These are phyloP conservation scores for Thaumetopoea pityocampa DNA, from an alignment of 1,140 invertebrate species.

Conservation along the genomic window DNA sequence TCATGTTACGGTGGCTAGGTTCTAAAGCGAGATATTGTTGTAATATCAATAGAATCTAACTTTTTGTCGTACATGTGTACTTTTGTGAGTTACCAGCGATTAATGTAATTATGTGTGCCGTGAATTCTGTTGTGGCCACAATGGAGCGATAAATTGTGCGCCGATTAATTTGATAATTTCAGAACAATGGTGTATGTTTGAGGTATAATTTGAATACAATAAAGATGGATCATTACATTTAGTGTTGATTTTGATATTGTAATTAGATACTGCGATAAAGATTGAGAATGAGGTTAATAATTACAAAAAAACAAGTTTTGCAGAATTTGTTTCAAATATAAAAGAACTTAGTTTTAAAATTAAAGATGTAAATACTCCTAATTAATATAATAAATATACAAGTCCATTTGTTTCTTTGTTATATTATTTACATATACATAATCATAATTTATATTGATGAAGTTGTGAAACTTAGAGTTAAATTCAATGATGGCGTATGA, in stretches of 20 bases:
- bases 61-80: constrained; percentile 58
- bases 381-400: too few relatives aligned
- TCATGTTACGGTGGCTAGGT: constrained; percentile 57
- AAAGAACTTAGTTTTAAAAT: too few relatives aligned
- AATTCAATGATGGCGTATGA: too few relatives aligned
- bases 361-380: too few relatives aligned
- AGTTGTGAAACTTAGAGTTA: too few relatives aligned
- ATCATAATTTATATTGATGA: too few relatives aligned
- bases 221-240: background rate
- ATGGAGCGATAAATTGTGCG: constrained; percentile 38
- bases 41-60: constrained; percentile 69
- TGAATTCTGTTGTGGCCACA: constrained; percentile 29
- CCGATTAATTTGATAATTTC: constrained; percentile 12
- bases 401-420: too few relatives aligned
- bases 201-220: constrained; percentile 7
- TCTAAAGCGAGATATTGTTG: constrained; percentile 66
- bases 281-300: too few relatives aligned
- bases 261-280: constrained; percentile 1
- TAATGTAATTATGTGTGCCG: constrained; percentile 61
- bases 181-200: constrained; percentile 6
- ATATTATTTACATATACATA: too few relatives aligned
- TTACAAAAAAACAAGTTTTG: too few relatives aligned
- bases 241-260: background rate
- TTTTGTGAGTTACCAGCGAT: constrained; percentile 53
- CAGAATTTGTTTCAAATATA: too few relatives aligned